A percentile compares a stretch with the other conserved stretches of the same genome.
Evolutionary conservation across 2,113 vertebrate species (phyloP).

Genomic region (Azemiops feae): DNA sequence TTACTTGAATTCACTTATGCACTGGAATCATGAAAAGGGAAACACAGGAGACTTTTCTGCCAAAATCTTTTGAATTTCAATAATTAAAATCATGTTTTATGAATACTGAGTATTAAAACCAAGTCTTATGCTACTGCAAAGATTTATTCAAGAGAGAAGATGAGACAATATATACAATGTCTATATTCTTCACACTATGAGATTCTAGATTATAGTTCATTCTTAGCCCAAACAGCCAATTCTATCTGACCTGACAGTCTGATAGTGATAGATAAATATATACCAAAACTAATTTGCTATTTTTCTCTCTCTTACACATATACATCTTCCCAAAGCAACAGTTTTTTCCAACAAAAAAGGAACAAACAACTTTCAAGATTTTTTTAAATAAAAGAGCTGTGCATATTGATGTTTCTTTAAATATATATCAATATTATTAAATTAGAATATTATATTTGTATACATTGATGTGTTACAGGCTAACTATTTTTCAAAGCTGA

Average conservation of each 20-base stretch:
- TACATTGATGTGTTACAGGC: background rate
- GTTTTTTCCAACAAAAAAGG: background rate
- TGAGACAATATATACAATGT: background rate
- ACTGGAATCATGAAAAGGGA: background rate
- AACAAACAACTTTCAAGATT: background rate
- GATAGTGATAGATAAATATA: background rate
- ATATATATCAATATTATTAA: background rate
- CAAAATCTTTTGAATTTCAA: background rate
- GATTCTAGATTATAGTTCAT: background rate
- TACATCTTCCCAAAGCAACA: background rate
- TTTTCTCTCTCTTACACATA: background rate
- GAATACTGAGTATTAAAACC: background rate
- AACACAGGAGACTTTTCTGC: background rate
- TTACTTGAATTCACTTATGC: background rate
- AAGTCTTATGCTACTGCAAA: background rate
- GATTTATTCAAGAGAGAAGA: background rate
- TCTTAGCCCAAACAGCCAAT: background rate
- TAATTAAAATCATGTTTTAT: background rate
- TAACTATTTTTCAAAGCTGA: background rate
- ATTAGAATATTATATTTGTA: background rate
- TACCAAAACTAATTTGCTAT: background rate
- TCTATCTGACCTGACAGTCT: background rate
- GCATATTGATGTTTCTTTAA: background rate
- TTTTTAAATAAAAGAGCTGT: background rate
- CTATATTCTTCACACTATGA: background rate